Conservation (phyloP, 2,888 invertebrate species). For the Shargacucullia verbasci region DNA sequence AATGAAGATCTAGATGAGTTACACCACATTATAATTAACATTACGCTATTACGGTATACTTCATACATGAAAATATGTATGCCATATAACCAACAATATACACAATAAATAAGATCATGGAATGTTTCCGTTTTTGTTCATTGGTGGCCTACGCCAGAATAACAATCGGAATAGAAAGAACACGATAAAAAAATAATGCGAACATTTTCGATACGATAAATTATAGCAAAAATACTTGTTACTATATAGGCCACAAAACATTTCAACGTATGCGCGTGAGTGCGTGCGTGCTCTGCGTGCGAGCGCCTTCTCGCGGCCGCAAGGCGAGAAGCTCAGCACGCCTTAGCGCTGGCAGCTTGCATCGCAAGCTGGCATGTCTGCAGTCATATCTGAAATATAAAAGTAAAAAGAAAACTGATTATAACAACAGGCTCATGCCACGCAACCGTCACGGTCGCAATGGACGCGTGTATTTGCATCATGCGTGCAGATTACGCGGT, state of each 20-base stretch:
- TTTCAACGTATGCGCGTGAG: slow-evolving; percentile 45
- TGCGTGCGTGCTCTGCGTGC: slow-evolving; percentile 31
- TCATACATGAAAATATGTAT: slow-evolving; percentile 88
- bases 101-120: slow-evolving; percentile 89
- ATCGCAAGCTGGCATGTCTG: slow-evolving; percentile 34
- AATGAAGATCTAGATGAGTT: slow-evolving; percentile 87
- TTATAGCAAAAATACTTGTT: slow-evolving; percentile 89
- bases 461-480: too few relatives aligned
- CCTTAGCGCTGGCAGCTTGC: slow-evolving; percentile 29
- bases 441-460: too few relatives aligned
- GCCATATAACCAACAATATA: slow-evolving; percentile 83
- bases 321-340: background rate
- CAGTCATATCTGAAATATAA: slow-evolving; percentile 36
- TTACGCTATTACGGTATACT: slow-evolving; percentile 76
- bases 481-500: too few relatives aligned
- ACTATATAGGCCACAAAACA: slow-evolving; percentile 74
- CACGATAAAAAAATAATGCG: slow-evolving; percentile 82
- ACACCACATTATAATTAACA: slow-evolving; percentile 79
- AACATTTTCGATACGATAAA: slow-evolving; percentile 80
- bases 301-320: slow-evolving; percentile 15
- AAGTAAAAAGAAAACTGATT: too few relatives aligned
- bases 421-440: too few relatives aligned
- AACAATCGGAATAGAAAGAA: slow-evolving; percentile 72
- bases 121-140: slow-evolving; percentile 81
- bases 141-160: slow-evolving; percentile 67